Conservation (phyloP, 2,797 vertebrate genomes). For the Anguilla obscura region DNA sequence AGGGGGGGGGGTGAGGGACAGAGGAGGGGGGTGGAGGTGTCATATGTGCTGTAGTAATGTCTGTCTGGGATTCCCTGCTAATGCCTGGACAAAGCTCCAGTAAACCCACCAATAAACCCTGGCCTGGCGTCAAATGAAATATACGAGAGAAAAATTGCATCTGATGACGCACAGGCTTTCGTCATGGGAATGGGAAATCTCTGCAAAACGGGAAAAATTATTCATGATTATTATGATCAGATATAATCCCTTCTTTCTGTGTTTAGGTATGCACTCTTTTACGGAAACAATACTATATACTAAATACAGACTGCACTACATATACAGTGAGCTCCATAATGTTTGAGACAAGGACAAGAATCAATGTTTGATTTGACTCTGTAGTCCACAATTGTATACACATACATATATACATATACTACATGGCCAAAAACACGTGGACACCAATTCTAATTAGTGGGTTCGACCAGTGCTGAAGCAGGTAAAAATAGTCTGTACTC, state of each 20-base stretch:
- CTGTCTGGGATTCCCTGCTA: constrained; percentile 22
- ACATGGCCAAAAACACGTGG: no score
- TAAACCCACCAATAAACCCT: constrained; percentile 21
- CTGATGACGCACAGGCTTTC: not conserved
- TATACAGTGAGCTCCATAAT: not conserved
- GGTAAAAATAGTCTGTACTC: no score
- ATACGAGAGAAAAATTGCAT: not conserved
- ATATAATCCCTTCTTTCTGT: not conserved
- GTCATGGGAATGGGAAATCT: not conserved
- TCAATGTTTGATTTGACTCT: not conserved
- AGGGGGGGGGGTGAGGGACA: not conserved
- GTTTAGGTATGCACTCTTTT: not conserved
- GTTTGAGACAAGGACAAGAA: not conserved
- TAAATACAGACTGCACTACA: no score
- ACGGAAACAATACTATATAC: not conserved
- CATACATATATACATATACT: no score
- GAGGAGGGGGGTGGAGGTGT: not conserved
- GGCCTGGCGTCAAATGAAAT: not conserved
- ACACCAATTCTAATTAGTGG: no score
- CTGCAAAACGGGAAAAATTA: not conserved
- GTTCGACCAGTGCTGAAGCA: no score
- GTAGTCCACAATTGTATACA: not conserved
- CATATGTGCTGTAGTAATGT: not conserved
- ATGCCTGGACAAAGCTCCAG: not conserved
- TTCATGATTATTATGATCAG: not conserved